Conservation (phyloP, 2,888 invertebrate genomes). For the Biston stratarius region DNA sequence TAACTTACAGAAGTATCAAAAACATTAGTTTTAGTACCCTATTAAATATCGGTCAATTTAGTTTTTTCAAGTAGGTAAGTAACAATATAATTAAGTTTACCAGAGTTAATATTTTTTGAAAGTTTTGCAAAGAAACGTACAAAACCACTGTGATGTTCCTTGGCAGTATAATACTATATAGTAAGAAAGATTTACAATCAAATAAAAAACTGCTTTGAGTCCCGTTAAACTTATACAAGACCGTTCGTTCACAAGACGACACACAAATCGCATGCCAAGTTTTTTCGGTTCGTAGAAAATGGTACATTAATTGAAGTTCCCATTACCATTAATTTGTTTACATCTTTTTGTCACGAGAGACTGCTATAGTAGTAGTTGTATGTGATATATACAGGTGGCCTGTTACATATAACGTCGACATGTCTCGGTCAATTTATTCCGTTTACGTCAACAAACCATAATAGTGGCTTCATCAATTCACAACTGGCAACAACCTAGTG, state of each 20-base stretch:
- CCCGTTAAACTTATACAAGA: not conserved
- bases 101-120: not conserved
- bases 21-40: not conserved
- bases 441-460: too few species aligned
- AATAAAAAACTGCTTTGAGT: too few species aligned
- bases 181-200: not conserved
- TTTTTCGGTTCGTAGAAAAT: too few species aligned
- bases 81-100: not conserved
- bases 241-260: not conserved
- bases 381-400: too few species aligned
- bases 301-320: too few species aligned
- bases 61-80: not conserved
- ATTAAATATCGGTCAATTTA: not conserved
- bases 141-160: constrained; percentile 76
- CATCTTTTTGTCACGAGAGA: too few species aligned
- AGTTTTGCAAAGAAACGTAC: constrained; percentile 47
- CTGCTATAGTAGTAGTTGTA: too few species aligned
- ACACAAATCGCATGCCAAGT: not conserved
- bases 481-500: too few species aligned
- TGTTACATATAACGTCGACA: too few species aligned
- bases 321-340: too few species aligned
- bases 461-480: too few species aligned
- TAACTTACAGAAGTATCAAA: not conserved
- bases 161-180: constrained; percentile 76
- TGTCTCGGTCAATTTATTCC: too few species aligned